Base-by-base conservation (phyloP, 2,113 vertebrate genomes). In the Nothobranchius furzeri region DNA sequence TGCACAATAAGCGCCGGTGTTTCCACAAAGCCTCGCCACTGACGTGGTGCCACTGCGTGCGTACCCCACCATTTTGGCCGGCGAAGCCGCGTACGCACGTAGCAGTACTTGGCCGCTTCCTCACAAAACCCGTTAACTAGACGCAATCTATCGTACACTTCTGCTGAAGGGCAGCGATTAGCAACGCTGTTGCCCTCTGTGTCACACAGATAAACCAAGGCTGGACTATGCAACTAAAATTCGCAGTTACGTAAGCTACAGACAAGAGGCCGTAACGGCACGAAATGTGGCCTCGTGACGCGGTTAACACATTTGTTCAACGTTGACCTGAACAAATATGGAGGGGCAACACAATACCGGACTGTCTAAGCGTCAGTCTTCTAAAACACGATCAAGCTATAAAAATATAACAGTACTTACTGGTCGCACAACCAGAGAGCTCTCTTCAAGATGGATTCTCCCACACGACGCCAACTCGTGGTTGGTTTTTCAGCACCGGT, bases 401-500 rank as follows among this genome's bases (percentile, higher is more conserved):
- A 46, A 12, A 80, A 42, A 57, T 83, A 0, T 6, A 50, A 84
- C 37, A 80, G 63, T 54, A 70, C 86, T 87, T 85, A 86, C 89
- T 84, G 73, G 68, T 83, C 75, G 75, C 82, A 84, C 87, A 73
- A 78, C 77, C 77, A 83, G 73, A 90, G 87, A 85, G 87, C 84
- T 84, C 88, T 87, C 91, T 86, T 88, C 85, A 87, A 91, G 88
- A 91, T 92, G 87, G 88, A 90, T 88, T 92, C 92, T 92, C 91
- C 89, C 90, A 89, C 86, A 85, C 81, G 85, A 89, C 87, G 81
- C 85, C 87, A 82, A 88, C 92, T 91, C 89, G 89, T 91, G 91
- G 92, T 89, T 88, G 85, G 82, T 88, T 91, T 92, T 92, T 91
- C 90, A 92, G 85, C 86, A 89, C 88, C 90, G 88, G 90, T 64